phyloP scores from a whole-genome alignment of 2,113 vertebrate species.

The Gymnobelideus leadbeateri region DNA sequence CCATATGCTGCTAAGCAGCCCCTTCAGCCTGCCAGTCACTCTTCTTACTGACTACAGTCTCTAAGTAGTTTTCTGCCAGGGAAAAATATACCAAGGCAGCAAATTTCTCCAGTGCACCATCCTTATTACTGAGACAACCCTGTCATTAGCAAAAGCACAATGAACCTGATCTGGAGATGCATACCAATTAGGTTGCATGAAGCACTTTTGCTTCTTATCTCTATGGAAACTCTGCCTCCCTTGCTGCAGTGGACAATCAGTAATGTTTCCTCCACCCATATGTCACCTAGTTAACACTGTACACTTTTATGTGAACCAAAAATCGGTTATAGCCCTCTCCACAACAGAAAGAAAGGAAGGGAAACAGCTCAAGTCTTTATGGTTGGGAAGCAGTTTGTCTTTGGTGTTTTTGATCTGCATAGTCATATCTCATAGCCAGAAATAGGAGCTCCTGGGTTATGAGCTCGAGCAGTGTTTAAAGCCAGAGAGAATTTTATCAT shows the following conservation, averaged over 20 bases:
- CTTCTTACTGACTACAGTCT: conserved; percentile 90
- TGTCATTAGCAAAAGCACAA: conserved; percentile 95
- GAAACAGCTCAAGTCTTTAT: conserved; percentile 39
- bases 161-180: conserved; percentile 92
- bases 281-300: conserved; percentile 89
- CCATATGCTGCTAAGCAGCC: conserved; percentile 89
- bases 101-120: conserved; percentile 93
- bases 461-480: background rate
- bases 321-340: conserved; percentile 72
- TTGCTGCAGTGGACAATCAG: conserved; percentile 88
- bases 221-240: conserved; percentile 92
- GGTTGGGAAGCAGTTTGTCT: conserved; percentile 12
- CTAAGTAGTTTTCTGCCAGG: conserved; percentile 91
- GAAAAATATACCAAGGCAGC: conserved; percentile 92
- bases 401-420: background rate
- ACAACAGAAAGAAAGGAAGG: conserved; percentile 66
- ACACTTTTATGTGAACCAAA: conserved; percentile 84
- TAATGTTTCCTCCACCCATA: conserved; percentile 89
- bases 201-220: conserved; percentile 91
- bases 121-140: conserved; percentile 94
- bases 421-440: background rate
- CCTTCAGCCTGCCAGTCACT: conserved; percentile 91
- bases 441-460: background rate
- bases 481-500: conserved; percentile 31
- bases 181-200: conserved; percentile 93